Base-by-base conservation (phyloP, 1,140 invertebrate species). In the Drosophila miranda region DNA sequence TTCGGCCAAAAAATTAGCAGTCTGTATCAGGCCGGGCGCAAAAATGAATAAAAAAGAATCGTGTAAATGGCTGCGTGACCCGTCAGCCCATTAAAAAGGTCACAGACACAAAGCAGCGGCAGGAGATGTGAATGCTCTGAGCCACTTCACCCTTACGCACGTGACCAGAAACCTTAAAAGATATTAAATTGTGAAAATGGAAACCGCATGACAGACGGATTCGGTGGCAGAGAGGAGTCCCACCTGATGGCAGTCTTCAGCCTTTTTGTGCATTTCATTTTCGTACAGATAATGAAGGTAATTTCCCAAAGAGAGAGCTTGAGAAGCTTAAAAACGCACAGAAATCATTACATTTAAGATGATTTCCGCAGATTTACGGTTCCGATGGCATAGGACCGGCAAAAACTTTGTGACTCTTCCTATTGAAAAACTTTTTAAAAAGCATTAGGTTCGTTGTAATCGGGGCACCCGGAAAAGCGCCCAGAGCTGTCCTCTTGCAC, bases 51-150 rank as follows among this genome's bases (percentile, higher is more conserved):
- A 64, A 66, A 57, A 58, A 60, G 61, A 72, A 72, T 79, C 69
- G 74, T 86, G 82, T 87, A 86, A 86, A 86, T 86, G 82, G 64
- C 77, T 57, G 58, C 64, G 69, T 87, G 81, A 87, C 60, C 64
- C 61, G 64, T 38, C 58, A 63, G 59, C 61, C 82, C 81, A 86
- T 87, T 86, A 87, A 87, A 87, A 78, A 80, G 81, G 81, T 86
- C 82, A 66, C 81, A 81, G 78, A 70, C 77, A 61, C 59, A 58
- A 21, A 43, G 14, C 42, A 61, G 57, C 30, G 46, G 23, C 23
- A 26, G 23, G 3, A 26, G 23, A 4, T 26, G 23, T 26, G 23
- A 26, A 26, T 26, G 23, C 5, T 6, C 23, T 26, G 19, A 43
- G 59, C 58, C 77, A 78, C 69, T 84, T 84, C 76, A 74, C 67